A percentile compares a stretch with the other conserved stretches of the same genome.
Conservation (phyloP, 1,140 invertebrate species). For the Lineus longissimus region DNA sequence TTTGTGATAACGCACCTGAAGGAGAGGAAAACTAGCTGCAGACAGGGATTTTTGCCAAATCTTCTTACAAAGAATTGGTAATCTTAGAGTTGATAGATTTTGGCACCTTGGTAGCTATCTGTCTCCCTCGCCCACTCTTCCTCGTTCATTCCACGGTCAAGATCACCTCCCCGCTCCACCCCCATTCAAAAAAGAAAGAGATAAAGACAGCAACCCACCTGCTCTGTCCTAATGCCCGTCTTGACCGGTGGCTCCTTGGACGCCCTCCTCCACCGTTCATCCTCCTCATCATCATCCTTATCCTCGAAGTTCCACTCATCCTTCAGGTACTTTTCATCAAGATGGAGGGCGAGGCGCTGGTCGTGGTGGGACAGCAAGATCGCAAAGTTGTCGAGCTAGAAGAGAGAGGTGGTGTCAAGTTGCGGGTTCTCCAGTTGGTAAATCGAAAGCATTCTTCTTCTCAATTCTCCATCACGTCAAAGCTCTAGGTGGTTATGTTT, state of each 20-base stretch:
- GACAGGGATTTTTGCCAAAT: not conserved
- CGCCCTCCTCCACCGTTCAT: constrained; percentile 24
- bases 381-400: constrained; percentile 41
- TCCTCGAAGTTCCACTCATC: constrained; percentile 46
- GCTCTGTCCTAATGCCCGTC: constrained; percentile 27
- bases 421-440: not conserved
- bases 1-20: constrained; percentile 35
- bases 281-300: constrained; percentile 21
- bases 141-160: no score
- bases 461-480: not conserved
- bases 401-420: constrained; percentile 2
- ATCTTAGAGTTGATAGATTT: no score
- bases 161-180: no score
- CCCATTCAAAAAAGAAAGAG: no score
- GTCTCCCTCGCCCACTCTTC: no score
- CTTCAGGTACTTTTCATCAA: constrained; percentile 36
- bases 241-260: constrained; percentile 30
- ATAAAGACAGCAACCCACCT: no score
- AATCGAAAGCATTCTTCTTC: not conserved
- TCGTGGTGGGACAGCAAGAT: constrained; percentile 42
- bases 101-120: no score
- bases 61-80: no score
- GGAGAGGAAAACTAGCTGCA: constrained; percentile 1
- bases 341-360: constrained; percentile 26
- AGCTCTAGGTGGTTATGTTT: no score